Evolutionary conservation across 2,113 vertebrate genomes (phyloP), one percentile per base, ranked within the genome.

Genomic region (Trematocara macrostoma): DNA sequence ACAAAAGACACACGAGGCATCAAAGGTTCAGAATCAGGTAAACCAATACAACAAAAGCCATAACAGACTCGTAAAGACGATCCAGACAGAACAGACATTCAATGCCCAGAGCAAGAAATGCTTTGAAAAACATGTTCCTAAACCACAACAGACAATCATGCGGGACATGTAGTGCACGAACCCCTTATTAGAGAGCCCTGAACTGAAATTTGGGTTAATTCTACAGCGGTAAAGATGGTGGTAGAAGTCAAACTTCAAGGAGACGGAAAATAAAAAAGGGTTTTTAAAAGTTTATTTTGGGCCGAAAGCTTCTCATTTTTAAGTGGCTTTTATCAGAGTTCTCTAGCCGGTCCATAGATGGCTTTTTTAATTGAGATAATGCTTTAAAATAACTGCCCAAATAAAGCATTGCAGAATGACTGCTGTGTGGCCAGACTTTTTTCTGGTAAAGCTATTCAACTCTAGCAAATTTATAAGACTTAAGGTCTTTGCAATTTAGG

Each of bases 91-190:
- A 15, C 8, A 47, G 40, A 74, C 8, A 47, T 29, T 71, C 40
- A 45, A 71, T 26, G 12, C 3, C 2, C 42, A 49, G 23, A 74
- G 42, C 42, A 74, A 74, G 69, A 16, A 47, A 47, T 49, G 23
- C 42, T 74, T 49, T 74, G 23, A 11, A 18, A 45, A 49, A 29
- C 42, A 47, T 31, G 23, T 49, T 49, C 15, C 42, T 31, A 29
- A 18, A 76, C 4, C 14, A 76, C 42, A n/a, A 31, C 69, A 29
- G 8, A 18, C 45, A 49, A 0, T 31, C 15, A 47, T 7, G 23
- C 0, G 2, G 23, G 23, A 18, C 0, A 1, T 31, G 15, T 76
- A 7, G 69, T 0, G 42, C 42, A 47, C 18, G 9, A 76, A 71
- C 8, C 20, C 67, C 12, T 71, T 45, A 12, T 31, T 31, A 76